Conservation (phyloP, 2,797 vertebrate species). For the Gastrophryne carolinensis region DNA sequence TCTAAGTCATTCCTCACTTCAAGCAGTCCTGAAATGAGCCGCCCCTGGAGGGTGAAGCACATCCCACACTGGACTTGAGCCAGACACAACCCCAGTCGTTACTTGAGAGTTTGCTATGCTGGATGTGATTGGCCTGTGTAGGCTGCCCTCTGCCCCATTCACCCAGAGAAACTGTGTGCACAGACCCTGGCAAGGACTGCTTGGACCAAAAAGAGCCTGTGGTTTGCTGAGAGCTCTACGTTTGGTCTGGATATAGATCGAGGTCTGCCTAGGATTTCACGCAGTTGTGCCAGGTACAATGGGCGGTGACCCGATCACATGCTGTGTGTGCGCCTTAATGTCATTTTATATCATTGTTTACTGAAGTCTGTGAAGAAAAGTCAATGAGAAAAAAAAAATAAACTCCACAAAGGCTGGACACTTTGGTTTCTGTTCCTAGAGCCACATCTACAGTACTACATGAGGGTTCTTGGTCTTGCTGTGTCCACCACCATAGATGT, state of each 20-base stretch:
- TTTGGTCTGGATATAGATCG: background rate
- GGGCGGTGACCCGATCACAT: conserved; percentile 13
- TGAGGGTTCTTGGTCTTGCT: too few species aligned
- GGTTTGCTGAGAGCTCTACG: background rate
- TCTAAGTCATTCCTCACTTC: conserved; percentile 21
- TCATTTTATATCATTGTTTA: conserved; percentile 75
- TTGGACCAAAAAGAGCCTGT: background rate
- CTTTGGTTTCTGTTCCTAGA: background rate
- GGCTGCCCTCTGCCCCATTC: background rate
- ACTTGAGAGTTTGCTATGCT: conserved; percentile 23
- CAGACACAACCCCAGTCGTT: conserved; percentile 12
- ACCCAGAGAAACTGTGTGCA: background rate
- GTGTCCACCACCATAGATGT: too few species aligned
- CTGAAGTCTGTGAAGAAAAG: conserved; percentile 71
- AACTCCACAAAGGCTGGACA: background rate
- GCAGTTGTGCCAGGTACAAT: conserved; percentile 35
- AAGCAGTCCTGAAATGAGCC: conserved; percentile 40
- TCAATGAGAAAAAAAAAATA: conserved; percentile 32
- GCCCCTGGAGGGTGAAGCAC: conserved; percentile 40
- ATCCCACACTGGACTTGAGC: conserved; percentile 1
- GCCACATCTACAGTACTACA: too few species aligned
- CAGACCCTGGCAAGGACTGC: background rate
- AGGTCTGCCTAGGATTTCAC: background rate
- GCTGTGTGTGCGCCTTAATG: conserved; percentile 44
- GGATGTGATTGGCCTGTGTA: conserved; percentile 1